phyloP scores from a whole-genome alignment of 2,888 invertebrate genomes.

The Caenorhabditis plicata region DNA sequence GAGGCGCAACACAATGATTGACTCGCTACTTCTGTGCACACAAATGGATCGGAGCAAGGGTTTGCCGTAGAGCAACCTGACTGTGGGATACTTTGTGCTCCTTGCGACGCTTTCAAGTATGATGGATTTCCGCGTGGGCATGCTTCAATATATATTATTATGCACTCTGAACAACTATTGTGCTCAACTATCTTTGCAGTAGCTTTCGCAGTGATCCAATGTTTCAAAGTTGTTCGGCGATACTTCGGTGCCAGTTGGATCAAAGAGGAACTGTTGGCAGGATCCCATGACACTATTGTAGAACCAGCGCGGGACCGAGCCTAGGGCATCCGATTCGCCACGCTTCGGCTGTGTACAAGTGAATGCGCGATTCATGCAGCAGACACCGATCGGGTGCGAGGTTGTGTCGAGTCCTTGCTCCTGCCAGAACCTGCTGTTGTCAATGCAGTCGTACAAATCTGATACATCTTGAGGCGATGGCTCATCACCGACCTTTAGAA shows the following conservation, averaged over 20 bases:
- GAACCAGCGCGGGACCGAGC: conserved; percentile 49
- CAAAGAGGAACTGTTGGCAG: conserved; percentile 51
- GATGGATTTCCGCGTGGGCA: conserved; percentile 49
- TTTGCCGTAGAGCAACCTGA: conserved; percentile 41
- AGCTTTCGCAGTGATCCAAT: conserved; percentile 47
- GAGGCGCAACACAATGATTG: conserved; percentile 48
- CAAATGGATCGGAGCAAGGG: conserved; percentile 45
- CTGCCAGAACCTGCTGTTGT: conserved; percentile 48
- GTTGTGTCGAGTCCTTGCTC: conserved; percentile 41
- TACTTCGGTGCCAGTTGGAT: conserved; percentile 43
- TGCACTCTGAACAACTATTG: background rate
- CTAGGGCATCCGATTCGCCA: conserved; percentile 47
- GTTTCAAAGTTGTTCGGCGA: conserved; percentile 52
- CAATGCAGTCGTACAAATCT: conserved; percentile 51
- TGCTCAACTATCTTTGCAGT: conserved; percentile 46
- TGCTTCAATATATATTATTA: conserved; percentile 25
- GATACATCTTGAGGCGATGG: conserved; percentile 44
- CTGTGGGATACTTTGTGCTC: conserved; percentile 22
- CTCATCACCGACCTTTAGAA: conserved; percentile 33
- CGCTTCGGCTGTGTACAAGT: conserved; percentile 52
- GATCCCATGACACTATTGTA: conserved; percentile 49
- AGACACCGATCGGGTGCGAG: conserved; percentile 43
- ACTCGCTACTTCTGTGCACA: conserved; percentile 45
- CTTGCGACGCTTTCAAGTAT: conserved; percentile 34
- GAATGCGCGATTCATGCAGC: conserved; percentile 54